Evolutionary conservation across 1,140 invertebrate species (phyloP).

Genomic region (Popillia japonica): DNA sequence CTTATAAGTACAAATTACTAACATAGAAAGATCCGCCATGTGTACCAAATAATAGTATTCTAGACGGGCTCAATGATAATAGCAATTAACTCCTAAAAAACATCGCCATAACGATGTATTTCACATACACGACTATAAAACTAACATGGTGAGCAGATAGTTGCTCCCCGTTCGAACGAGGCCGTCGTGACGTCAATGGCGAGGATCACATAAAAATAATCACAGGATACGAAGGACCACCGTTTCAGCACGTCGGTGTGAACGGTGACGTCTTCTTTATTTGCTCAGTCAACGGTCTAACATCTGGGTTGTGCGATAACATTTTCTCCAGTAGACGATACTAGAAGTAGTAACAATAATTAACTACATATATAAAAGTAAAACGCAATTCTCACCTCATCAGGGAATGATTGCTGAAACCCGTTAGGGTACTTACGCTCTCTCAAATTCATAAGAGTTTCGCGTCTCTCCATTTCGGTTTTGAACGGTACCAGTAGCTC

Average conservation of each 20-base stretch:
- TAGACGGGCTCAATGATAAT: too few species aligned
- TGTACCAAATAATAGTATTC: too few species aligned
- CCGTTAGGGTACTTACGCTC: conserved; percentile 74
- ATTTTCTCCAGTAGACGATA: conserved; percentile 77
- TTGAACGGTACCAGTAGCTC: conserved; percentile 89
- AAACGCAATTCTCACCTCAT: conserved; percentile 69
- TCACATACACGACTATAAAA: too few species aligned
- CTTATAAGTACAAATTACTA: too few species aligned
- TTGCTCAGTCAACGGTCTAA: conserved; percentile 79
- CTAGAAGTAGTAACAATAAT: conserved; percentile 59
- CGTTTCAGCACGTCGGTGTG: background rate
- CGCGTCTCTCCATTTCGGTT: conserved; percentile 89
- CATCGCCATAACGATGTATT: too few species aligned
- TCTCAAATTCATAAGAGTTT: conserved; percentile 69
- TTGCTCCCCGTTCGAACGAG: too few species aligned
- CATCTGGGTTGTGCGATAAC: conserved; percentile 75
- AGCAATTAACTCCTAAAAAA: too few species aligned
- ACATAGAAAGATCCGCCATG: too few species aligned
- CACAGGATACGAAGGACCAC: too few species aligned
- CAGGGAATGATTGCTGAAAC: conserved; percentile 71
- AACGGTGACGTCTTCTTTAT: conserved; percentile 63
- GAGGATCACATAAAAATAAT: too few species aligned
- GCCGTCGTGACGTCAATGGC: too few species aligned
- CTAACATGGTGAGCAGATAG: too few species aligned
- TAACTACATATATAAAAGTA: conserved; percentile 39